Base-by-base conservation (phyloP, 2,888 invertebrate genomes). In the Pediacus dermestoides region DNA sequence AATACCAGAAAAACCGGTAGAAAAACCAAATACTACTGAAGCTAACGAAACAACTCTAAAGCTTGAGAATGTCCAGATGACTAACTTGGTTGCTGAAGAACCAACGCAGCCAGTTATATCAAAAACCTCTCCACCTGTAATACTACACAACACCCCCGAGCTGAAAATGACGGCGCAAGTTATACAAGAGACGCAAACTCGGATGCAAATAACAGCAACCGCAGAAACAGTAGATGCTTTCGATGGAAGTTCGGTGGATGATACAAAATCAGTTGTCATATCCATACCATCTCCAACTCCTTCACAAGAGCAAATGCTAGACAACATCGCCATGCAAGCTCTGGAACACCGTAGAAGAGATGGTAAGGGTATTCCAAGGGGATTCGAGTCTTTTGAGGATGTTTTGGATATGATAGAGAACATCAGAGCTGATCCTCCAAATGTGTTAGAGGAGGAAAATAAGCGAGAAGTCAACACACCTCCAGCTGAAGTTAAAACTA, bases 351-450 rank as follows among this genome's bases (percentile, higher is more conserved):
- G 76, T 48, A 61, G 75, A 10, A 68, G 74, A 4, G 77, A 74
- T 54, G 73, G 73, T n/a, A 74, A 71, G 47, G 65, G 70, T 1
- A 59, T 60, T 13, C 52, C 62, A 4, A 74, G 75, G 49, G 77
- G 76, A 34, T 78, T 78, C 9, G 82, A 82, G 55, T 76, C 77
- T 0, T 78, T 82, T 31, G 82, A 82, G 53, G 82, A 83, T 54
- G 81, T 83, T 67, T 64, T 83, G 8, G 80, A 81, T 57, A 81
- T 83, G 74, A 70, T 82, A 26, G 81, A 82, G 51, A 81, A 81
- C 46, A 82, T 82, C 28, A 63, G 63, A 8, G 63, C 63, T 2
- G 61, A 64, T 39, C 58, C 61, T 15, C 59, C 63, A 3, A 52
- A 59, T 8, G 55, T 57, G 31, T 32, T 62, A 9, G 58, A 61